Evolutionary conservation across 2,888 invertebrate genomes (phyloP).

Genomic region (Brenthis ino): DNA sequence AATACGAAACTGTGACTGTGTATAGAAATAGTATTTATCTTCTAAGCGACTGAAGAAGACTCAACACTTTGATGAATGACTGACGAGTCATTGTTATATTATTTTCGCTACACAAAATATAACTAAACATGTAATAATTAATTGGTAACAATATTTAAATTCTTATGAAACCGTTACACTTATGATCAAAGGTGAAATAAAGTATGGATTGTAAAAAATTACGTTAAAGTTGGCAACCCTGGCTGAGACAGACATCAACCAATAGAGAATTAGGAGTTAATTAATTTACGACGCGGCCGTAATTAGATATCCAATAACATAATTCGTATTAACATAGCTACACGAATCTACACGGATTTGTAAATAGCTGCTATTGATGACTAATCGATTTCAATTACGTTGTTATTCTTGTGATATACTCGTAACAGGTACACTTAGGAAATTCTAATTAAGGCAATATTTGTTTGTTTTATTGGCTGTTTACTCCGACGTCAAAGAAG

Average conservation of each 20-base stretch:
- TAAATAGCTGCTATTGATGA: conserved; percentile 47
- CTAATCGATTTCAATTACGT: conserved; percentile 37
- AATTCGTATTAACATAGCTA: conserved; percentile 54
- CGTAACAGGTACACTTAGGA: conserved; percentile 7
- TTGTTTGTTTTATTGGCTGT: neutral
- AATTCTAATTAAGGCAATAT: conserved; percentile 14
- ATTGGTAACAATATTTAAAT: too few relatives aligned
- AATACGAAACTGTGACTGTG: too few relatives aligned
- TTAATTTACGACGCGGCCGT: conserved; percentile 69
- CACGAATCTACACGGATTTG: conserved; percentile 49
- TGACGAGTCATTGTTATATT: too few relatives aligned
- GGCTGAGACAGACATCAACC: conserved; percentile 55
- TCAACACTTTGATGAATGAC: too few relatives aligned
- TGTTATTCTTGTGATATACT: conserved; percentile 26
- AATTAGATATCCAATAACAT: conserved; percentile 66
- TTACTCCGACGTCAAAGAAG: too few relatives aligned
- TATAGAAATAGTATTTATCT: too few relatives aligned
- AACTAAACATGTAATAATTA: too few relatives aligned
- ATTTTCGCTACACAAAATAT: too few relatives aligned
- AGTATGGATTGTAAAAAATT: neutral
- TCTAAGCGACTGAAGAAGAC: too few relatives aligned
- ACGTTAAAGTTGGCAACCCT: conserved; percentile 27
- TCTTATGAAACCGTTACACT: too few relatives aligned
- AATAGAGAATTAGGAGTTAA: conserved; percentile 69
- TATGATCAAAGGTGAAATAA: neutral